phyloP scores from a whole-genome alignment of 2,113 vertebrate species.

The Pseudonaja textilis region DNA sequence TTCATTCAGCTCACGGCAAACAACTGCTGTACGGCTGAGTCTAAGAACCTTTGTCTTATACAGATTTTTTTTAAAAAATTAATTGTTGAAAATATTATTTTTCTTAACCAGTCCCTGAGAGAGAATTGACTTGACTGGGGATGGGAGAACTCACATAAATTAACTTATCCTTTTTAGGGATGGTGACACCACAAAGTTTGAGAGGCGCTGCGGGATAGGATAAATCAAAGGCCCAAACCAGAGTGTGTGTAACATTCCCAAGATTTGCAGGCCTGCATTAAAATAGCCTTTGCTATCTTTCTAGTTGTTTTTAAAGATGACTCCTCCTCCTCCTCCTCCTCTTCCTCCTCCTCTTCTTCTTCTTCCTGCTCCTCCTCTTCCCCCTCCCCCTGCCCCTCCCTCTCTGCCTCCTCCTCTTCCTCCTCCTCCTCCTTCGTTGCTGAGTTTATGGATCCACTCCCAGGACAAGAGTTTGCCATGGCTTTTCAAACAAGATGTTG shows the following conservation, averaged over 20 bases:
- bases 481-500: too few species aligned
- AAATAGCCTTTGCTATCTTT: not conserved
- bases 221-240: not conserved
- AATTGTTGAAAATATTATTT: not conserved
- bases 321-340: too few species aligned
- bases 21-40: too few species aligned
- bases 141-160: not conserved
- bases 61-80: not conserved
- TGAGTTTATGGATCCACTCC: not conserved
- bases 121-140: not conserved
- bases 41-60: too few species aligned
- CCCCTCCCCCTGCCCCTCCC: too few species aligned
- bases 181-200: not conserved
- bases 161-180: not conserved
- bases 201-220: not conserved
- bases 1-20: too few species aligned
- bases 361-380: too few species aligned
- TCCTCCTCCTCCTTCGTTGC: not conserved
- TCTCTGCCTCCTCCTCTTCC: not conserved
- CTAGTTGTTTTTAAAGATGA: not conserved
- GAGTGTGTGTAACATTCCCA: not conserved
- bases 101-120: not conserved
- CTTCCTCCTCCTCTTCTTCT: fast-evolving
- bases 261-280: not conserved
- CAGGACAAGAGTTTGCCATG: too few species aligned